Conservation (phyloP, 2,797 vertebrate species). For the Petrocephalus schoutedeni region DNA sequence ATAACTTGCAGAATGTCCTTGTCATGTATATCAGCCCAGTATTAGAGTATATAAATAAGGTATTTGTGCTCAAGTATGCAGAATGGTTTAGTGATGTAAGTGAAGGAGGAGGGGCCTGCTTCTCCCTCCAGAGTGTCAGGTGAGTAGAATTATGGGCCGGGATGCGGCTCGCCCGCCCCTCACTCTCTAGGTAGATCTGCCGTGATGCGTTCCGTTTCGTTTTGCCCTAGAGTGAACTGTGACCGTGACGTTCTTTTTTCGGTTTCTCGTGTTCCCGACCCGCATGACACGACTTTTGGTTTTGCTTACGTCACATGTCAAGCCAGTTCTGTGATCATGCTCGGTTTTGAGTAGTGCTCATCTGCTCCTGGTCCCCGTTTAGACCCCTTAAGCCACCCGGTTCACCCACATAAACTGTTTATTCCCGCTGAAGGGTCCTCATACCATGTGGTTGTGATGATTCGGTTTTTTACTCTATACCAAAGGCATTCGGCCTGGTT, state of each 20-base stretch:
- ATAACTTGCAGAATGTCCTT: not conserved
- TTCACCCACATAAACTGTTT: not conserved
- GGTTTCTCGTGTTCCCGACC: not conserved
- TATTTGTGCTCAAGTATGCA: not conserved
- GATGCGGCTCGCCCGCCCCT: not conserved
- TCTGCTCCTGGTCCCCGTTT: not conserved
- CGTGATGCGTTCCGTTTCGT: not conserved
- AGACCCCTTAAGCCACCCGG: not conserved
- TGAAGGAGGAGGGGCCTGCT: not conserved
- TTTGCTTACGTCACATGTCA: not conserved
- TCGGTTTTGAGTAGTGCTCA: not conserved
- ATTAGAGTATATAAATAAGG: not conserved
- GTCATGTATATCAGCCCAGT: not conserved
- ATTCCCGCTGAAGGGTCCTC: not conserved
- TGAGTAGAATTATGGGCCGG: not conserved
- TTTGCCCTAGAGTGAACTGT: not conserved
- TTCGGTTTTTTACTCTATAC: not conserved
- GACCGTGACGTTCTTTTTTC: not conserved
- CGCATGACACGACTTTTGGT: not conserved
- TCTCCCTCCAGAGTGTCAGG: not conserved
- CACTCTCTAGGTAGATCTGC: not conserved
- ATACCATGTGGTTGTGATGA: not conserved
- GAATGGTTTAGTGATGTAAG: not conserved
- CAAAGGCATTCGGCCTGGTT: not conserved
- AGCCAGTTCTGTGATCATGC: not conserved